Conservation (phyloP, 2,888 invertebrate species). For the Glyphotaelius pellucidus region DNA sequence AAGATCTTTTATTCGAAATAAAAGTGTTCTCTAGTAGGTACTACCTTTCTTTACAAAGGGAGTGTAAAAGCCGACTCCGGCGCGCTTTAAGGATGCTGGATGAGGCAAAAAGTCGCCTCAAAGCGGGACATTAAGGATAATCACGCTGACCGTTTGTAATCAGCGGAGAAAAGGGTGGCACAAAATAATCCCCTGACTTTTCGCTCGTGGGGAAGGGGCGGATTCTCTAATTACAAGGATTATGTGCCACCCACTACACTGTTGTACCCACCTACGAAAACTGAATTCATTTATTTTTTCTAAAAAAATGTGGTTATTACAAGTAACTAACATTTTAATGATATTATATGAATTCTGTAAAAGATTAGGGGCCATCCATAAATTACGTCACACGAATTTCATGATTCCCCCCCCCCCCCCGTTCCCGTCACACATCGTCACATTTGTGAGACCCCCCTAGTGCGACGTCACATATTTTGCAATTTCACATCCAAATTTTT, state of each 20-base stretch:
- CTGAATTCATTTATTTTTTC: background rate
- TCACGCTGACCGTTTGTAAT: conserved; percentile 34
- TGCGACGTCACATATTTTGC: too few species aligned
- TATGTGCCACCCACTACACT: background rate
- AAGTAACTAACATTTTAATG: too few species aligned
- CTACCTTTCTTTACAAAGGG: background rate
- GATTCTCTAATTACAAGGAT: background rate
- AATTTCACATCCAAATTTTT: too few species aligned
- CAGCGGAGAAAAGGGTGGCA: background rate
- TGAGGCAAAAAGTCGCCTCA: conserved; percentile 14
- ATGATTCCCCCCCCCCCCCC: too few species aligned
- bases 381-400: too few species aligned
- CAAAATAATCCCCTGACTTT: background rate
- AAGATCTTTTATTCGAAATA: background rate
- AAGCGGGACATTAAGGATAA: conserved; percentile 30
- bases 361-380: too few species aligned
- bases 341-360: too few species aligned
- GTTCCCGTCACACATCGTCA: too few species aligned
- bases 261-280: background rate
- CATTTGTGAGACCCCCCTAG: too few species aligned
- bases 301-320: too few species aligned
- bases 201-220: background rate
- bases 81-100: background rate
- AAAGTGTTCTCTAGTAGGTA: background rate
- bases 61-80: background rate